phyloP scores from a whole-genome alignment of 1,140 invertebrate species.

The Littorina saxatilis region DNA sequence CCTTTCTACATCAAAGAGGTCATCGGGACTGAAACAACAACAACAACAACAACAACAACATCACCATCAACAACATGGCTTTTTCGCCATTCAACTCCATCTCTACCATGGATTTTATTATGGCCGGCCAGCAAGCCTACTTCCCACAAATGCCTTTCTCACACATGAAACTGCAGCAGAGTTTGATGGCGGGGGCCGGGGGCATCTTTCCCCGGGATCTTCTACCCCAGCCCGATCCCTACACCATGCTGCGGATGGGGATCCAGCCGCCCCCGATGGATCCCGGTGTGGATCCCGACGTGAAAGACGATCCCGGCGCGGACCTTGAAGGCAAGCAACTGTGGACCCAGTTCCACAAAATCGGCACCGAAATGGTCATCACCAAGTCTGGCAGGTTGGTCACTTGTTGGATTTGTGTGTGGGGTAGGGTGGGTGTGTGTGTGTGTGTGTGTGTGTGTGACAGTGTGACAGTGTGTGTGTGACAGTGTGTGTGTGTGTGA shows the following conservation, averaged over 20 bases:
- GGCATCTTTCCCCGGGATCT: not conserved
- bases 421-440: not conserved
- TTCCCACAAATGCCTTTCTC: not conserved
- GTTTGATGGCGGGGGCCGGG: not conserved
- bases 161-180: conserved; percentile 5
- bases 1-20: no score
- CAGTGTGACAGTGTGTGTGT: not conserved
- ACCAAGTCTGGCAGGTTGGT: conserved; percentile 98
- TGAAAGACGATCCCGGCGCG: conserved; percentile 95
- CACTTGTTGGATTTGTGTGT: not conserved
- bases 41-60: not conserved
- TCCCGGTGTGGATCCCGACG: conserved; percentile 85
- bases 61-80: not conserved
- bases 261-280: not conserved
- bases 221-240: conserved; percentile 82
- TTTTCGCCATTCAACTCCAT: not conserved
- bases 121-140: conserved; percentile 4
- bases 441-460: conserved; percentile 8
- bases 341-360: conserved; percentile 99
- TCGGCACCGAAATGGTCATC: conserved; percentile 99
- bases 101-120: not conserved
- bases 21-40: no score
- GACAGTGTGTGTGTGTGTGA: conserved; percentile 21
- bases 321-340: conserved; percentile 97
- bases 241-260: conserved; percentile 66